Percentiles rank a stretch among this genome's conserved stretches.
These are phyloP conservation scores for Imbricaverruca yamaguchii DNA, from an alignment of 2,888 invertebrate genomes.

Conservation along the genomic window DNA sequence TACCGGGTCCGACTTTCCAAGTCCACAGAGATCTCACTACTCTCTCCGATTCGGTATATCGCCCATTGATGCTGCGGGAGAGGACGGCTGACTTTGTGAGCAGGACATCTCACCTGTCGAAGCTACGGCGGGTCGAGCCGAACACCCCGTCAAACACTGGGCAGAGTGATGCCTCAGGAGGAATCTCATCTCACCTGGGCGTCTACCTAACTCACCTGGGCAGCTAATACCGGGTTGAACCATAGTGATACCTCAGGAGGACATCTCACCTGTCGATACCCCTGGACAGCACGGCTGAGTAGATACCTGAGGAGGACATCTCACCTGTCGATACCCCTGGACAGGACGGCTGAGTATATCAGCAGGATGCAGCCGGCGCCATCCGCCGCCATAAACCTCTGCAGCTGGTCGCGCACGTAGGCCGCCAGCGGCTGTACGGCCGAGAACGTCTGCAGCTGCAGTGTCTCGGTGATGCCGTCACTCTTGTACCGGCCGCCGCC, in stretches of 20 bases:
- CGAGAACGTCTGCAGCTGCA: slow-evolving; percentile 36
- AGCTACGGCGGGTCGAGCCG: too few species aligned
- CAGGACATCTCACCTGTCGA: too few species aligned
- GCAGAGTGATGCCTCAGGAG: too few species aligned
- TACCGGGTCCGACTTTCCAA: too few species aligned
- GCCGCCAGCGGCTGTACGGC: slow-evolving; percentile 36
- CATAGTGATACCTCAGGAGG: not conserved
- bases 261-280: slow-evolving; percentile 42
- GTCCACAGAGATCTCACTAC: too few species aligned
- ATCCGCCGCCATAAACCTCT: slow-evolving; percentile 37
- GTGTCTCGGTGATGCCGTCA: slow-evolving; percentile 35
- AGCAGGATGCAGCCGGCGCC: slow-evolving; percentile 42
- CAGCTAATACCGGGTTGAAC: too few species aligned
- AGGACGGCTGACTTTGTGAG: too few species aligned
- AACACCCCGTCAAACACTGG: too few species aligned
- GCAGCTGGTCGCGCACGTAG: slow-evolving; percentile 38
- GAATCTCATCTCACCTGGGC: too few species aligned
- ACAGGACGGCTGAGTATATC: slow-evolving; percentile 42
- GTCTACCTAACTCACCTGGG: too few species aligned
- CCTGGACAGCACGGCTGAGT: slow-evolving; percentile 38
- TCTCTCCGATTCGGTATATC: too few species aligned
- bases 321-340: not conserved
- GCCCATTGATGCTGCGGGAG: too few species aligned
- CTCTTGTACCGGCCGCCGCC: slow-evolving; percentile 32
- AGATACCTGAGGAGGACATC: slow-evolving; percentile 33